phyloP scores from a whole-genome alignment of 2,888 invertebrate species.

The Mythimna ferrago region DNA sequence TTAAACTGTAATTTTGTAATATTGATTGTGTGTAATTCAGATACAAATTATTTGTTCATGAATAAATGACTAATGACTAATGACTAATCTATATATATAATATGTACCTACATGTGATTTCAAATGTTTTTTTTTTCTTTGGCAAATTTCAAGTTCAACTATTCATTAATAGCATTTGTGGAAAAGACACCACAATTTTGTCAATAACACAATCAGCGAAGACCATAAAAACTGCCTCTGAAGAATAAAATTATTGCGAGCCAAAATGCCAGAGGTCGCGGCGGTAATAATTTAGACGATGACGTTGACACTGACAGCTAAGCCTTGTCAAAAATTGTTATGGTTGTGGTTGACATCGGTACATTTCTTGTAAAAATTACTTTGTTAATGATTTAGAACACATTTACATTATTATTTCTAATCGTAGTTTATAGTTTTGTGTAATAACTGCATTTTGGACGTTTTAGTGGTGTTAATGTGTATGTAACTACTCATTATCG shows the following conservation, averaged over 20 bases:
- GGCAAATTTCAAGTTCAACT: no score
- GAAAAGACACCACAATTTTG: no score
- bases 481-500: constrained; percentile 36
- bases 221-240: no score
- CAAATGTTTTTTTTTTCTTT: no score
- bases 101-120: no score
- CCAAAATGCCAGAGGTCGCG: constrained; percentile 17
- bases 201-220: no score
- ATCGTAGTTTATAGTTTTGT: constrained; percentile 32
- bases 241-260: neutral
- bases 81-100: no score
- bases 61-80: no score
- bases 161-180: no score
- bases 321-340: constrained; percentile 28
- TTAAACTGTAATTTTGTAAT: no score
- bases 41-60: no score
- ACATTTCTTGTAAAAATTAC: constrained; percentile 36
- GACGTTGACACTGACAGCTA: constrained; percentile 19
- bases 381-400: neutral
- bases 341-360: constrained; percentile 49
- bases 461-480: constrained; percentile 29
- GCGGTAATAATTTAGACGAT: neutral
- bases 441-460: constrained; percentile 30
- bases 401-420: constrained; percentile 11
- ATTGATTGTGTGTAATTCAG: no score